Evolutionary conservation across 2,888 invertebrate species (phyloP), one percentile per base, ranked within the genome.

Genomic region (Galeopsomyia nigrocyanea): DNA sequence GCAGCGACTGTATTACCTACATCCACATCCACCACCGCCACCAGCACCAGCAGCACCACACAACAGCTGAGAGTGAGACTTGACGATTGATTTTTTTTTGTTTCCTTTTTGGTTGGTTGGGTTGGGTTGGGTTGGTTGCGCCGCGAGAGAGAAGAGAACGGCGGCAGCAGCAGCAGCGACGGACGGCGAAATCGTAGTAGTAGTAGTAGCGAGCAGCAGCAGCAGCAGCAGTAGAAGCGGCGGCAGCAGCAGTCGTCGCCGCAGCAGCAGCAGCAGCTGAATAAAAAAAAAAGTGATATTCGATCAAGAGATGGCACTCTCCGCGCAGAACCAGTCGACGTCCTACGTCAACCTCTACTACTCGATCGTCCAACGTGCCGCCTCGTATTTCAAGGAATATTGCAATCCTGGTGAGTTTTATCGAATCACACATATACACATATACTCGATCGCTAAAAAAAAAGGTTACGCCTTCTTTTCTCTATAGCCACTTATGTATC

Each of bases 321-420:
- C 86, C 76, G 84, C 85, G 79, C 86, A 85, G 81, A 86, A 86
- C 80, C 86, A 86, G 85, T 88, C 90, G 78, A 90, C 91, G 83
- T 90, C 90, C 86, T 91, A 91, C 87, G 91, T 91, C 87, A 91
- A 91, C 88, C 87, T 91, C 81, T 91, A 91, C 87, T 91, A 91
- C 88, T 91, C 91, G 80, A 90, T 91, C 87, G 91, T 91, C 87
- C 91, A 91, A 87, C 89, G 91, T 80, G 90, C 91, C 78, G 91
- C 91, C 80, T 88, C 90, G 84, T 91, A 91, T 83, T 86, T 91
- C 81, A 91, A 91, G 89, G 91, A 91, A 84, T 91, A 91, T 83
- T 91, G 90, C 87, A 90, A 90, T 80, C 90, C 90, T 87, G 91
- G 91, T 91, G 87, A 88, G 89, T 84, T 56, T 17, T n/a, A n/a